Conservation (phyloP, 1,140 invertebrate genomes). For the Zaprionus gabonicus region DNA sequence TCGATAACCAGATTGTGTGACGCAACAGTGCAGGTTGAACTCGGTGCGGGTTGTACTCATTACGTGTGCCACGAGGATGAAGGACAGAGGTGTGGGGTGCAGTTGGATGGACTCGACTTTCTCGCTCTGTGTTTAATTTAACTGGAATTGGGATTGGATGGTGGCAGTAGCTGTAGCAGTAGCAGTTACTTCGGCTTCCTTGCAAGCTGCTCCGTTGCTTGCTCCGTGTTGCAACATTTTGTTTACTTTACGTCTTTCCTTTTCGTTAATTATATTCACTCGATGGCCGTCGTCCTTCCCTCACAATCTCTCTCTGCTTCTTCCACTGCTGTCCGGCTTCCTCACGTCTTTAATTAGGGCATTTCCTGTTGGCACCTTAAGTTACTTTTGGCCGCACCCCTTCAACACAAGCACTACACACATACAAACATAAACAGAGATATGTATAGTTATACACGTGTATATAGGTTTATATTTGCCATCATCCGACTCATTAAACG, state of each 20-base stretch:
- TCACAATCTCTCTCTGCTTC: background rate
- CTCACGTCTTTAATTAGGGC: slow-evolving; percentile 19
- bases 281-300: slow-evolving; percentile 14
- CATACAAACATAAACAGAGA: background rate
- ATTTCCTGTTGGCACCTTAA: slow-evolving; percentile 15
- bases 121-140: slow-evolving; percentile 53
- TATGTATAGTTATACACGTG: background rate
- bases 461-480: background rate
- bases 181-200: slow-evolving; percentile 18
- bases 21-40: background rate
- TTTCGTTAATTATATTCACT: slow-evolving; percentile 55
- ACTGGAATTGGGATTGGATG: slow-evolving; percentile 28
- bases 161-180: background rate
- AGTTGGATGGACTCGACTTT: slow-evolving; percentile 11
- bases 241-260: slow-evolving; percentile 39
- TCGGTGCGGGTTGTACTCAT: slow-evolving; percentile 36
- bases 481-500: background rate
- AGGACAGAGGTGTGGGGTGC: background rate
- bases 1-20: background rate
- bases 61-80: slow-evolving; percentile 31
- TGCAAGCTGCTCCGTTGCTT: slow-evolving; percentile 41
- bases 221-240: slow-evolving; percentile 63
- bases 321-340: background rate
- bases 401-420: background rate
- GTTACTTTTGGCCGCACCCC: slow-evolving; percentile 6